Percentiles rank a stretch among this genome's conserved stretches.
phyloP scores from a whole-genome alignment of 1,140 invertebrate species.

The Leptinotarsa undecemlineata region DNA sequence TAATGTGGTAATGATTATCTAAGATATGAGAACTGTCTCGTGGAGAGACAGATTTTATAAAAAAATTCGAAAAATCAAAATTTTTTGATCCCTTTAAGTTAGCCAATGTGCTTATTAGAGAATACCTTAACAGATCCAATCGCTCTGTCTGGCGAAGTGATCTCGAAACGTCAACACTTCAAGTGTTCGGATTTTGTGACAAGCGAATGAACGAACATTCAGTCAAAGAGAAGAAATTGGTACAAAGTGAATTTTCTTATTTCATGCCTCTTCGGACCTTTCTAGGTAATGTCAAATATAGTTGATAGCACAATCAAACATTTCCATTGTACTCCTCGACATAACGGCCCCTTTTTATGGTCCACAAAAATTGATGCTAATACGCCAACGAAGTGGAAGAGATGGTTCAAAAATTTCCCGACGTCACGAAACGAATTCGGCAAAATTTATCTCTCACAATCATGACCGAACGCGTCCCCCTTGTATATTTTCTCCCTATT shows the following conservation, averaged over 20 bases:
- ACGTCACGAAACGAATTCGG: conserved; percentile 1
- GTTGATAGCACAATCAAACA: neutral
- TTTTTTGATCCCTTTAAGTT: no score
- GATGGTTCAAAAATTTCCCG: conserved; percentile 2
- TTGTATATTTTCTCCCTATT: conserved; percentile 8
- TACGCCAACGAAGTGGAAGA: conserved; percentile 7
- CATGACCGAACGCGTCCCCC: neutral
- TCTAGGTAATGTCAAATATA: neutral
- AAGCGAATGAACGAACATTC: neutral
- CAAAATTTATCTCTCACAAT: conserved; percentile 2
- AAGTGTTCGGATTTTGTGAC: no score
- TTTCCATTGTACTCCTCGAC: conserved; percentile 5
- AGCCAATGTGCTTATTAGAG: no score
- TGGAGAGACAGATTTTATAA: no score
- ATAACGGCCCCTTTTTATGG: neutral
- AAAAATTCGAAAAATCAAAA: no score
- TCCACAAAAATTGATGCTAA: conserved; percentile 8
- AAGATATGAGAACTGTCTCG: no score
- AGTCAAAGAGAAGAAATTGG: neutral
- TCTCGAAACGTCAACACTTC: no score
- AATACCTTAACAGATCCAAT: no score
- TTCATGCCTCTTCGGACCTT: neutral
- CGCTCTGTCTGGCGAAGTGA: no score
- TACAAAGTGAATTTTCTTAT: neutral
- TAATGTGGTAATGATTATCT: no score